These are phyloP conservation scores for Acanthurus lineatus DNA, from an alignment of 2,797 vertebrate species.

Conservation along the genomic window DNA sequence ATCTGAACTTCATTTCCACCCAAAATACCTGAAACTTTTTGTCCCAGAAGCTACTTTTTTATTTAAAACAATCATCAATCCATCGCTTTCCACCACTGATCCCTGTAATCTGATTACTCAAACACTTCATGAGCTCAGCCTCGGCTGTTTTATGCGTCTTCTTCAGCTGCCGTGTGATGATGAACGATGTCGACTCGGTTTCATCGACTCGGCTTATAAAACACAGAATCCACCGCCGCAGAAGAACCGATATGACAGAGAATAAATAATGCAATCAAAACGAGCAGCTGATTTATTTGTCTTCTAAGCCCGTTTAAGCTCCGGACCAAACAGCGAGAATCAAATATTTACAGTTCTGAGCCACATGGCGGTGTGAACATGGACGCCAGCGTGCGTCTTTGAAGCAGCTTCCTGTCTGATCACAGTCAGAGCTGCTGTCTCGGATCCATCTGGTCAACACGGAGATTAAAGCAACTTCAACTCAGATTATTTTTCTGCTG, in stretches of 20 bases:
- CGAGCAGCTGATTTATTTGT: slow-evolving; percentile 9
- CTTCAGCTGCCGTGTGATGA: background rate
- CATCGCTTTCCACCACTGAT: too few relatives aligned
- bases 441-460: background rate
- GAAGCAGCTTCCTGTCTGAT: background rate
- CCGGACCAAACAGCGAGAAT: background rate
- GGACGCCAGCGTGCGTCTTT: background rate
- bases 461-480: too few relatives aligned
- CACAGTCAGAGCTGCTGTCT: background rate
- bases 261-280: background rate
- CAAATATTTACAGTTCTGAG: background rate
- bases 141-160: background rate
- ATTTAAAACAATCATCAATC: too few relatives aligned
- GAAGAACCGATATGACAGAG: background rate
- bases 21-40: too few relatives aligned
- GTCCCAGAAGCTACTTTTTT: too few relatives aligned
- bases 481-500: too few relatives aligned
- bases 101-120: too few relatives aligned
- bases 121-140: background rate
- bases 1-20: too few relatives aligned
- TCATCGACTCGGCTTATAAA: background rate
- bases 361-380: background rate
- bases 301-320: background rate
- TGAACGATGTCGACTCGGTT: background rate
- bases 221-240: background rate